These are phyloP conservation scores for Drosophila yakuba DNA, from an alignment of 1,140 invertebrate species.

Conservation along the genomic window DNA sequence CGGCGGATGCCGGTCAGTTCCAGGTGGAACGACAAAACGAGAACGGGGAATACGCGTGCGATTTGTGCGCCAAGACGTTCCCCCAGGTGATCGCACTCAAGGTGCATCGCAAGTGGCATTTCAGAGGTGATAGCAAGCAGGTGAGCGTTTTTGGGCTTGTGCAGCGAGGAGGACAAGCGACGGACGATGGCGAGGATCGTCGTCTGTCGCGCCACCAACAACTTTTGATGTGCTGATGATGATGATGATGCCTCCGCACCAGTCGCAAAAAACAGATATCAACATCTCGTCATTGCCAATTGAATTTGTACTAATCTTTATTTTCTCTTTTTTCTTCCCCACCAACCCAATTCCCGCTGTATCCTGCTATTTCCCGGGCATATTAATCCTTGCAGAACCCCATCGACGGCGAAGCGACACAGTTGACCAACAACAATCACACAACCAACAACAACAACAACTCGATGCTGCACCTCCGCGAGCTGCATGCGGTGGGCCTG, in stretches of 20 bases:
- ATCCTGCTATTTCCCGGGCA: neutral
- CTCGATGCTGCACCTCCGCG: constrained; percentile 75
- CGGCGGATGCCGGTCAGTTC: constrained; percentile 78
- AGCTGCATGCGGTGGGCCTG: constrained; percentile 82
- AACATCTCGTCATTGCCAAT: constrained; percentile 31
- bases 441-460: constrained; percentile 71
- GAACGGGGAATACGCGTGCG: constrained; percentile 83
- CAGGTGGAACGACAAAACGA: constrained; percentile 81
- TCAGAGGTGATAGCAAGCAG: constrained; percentile 85
- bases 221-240: constrained; percentile 43
- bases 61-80: constrained; percentile 84
- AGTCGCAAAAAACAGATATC: constrained; percentile 82
- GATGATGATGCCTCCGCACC: constrained; percentile 77
- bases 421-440: constrained; percentile 62
- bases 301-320: constrained; percentile 34
- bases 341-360: neutral
- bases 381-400: constrained; percentile 59
- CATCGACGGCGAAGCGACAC: constrained; percentile 79
- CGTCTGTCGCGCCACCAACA: constrained; percentile 32
- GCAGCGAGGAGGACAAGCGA: constrained; percentile 73
- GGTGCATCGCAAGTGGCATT: constrained; percentile 85
- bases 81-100: constrained; percentile 84
- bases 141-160: constrained; percentile 84
- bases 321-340: constrained; percentile 10
- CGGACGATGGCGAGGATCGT: constrained; percentile 15